Percentiles rank a stretch among this genome's conserved stretches.
These are phyloP conservation scores for Nesidiocoris tenuis DNA, from an alignment of 2,888 invertebrate species.

Conservation along the genomic window DNA sequence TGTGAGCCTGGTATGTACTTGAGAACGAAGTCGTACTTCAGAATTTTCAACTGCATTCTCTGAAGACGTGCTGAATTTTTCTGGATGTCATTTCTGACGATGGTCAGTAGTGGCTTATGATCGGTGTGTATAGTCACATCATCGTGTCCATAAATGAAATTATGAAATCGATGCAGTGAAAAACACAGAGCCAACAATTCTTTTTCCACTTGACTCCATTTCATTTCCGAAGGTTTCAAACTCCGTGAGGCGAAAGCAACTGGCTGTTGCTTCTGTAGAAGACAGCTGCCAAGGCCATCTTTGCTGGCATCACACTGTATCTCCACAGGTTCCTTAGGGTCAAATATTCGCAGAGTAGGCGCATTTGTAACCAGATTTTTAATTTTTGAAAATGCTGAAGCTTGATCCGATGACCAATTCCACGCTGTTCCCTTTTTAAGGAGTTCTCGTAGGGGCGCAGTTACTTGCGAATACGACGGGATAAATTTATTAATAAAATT, in stretches of 20 bases:
- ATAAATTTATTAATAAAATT: constrained; percentile 29
- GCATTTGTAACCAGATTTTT: constrained; percentile 36
- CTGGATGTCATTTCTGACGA: constrained; percentile 24
- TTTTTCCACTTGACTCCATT: constrained; percentile 51
- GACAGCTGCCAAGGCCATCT: constrained; percentile 44
- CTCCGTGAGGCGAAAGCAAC: constrained; percentile 45
- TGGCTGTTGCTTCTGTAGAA: constrained; percentile 45
- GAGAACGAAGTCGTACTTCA: constrained; percentile 10
- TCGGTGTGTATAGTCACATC: constrained; percentile 2
- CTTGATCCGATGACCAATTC: constrained; percentile 10
- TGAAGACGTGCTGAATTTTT: constrained; percentile 24
- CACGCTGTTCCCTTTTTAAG: constrained; percentile 24
- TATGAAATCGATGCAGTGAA: constrained; percentile 24
- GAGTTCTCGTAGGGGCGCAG: constrained; percentile 41
- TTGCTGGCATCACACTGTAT: constrained; percentile 45
- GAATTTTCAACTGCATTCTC: constrained; percentile 17
- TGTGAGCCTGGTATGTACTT: constrained; percentile 18
- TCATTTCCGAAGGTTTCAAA: constrained; percentile 43
- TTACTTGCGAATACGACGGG: constrained; percentile 19
- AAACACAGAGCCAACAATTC: constrained; percentile 46
- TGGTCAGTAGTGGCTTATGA: constrained; percentile 17
- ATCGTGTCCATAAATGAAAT: constrained; percentile 21
- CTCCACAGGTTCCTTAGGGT: constrained; percentile 14
- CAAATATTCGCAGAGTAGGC: constrained; percentile 44
- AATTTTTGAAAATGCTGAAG: constrained; percentile 28